Evolutionary conservation across 1,140 invertebrate genomes (phyloP), one percentile per base, ranked within the genome.

Genomic region (Neoseiulus cucumeris): DNA sequence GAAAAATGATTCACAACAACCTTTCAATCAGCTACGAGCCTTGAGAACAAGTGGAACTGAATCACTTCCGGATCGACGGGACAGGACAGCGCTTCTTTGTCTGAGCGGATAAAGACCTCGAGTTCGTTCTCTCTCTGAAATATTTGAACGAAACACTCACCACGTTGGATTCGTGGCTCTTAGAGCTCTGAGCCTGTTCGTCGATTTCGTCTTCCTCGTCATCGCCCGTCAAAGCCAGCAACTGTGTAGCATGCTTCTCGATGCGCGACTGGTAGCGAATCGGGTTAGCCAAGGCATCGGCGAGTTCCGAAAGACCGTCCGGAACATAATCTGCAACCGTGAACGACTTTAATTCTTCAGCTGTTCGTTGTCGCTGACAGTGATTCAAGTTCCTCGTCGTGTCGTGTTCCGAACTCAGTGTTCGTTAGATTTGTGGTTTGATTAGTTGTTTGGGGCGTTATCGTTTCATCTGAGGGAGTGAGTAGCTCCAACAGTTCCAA

Each of bases 281-380:
- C 0, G 94, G 95, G 79, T 97, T 97, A 9, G 91, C 91, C 66
- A 98, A 76, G 4, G 93, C 93, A 75, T 97, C 92, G 2, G 95
- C 95, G 74, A 98, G 85, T 72, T 93, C 91, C 67, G 86, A 89
- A 59, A 88, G 80, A 68, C 83, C 89, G 75, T 98, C 91, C 0
- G 95, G 95, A 30, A 99, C 92, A 75, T 98, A 99, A 74, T 93
- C 90, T 76, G 68, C 59, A 42, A 71, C 14, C 17, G 51, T 25
- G 22, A 59, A 17, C n/a, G 1, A 25, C 22, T 4, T 20, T 4
- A 7, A 4, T 25, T 6, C 45, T 20, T 47, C 42, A 47, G 45
- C 28, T 47, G 14, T 47, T 20, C 51, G 51, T 25, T 2, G 22
- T 59, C 51, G 14, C 22, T 25, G 9, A 39, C 33, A 9, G 9